These are phyloP conservation scores for Damaliscus lunatus DNA, from an alignment of 2,113 vertebrate species.

Conservation along the genomic window DNA sequence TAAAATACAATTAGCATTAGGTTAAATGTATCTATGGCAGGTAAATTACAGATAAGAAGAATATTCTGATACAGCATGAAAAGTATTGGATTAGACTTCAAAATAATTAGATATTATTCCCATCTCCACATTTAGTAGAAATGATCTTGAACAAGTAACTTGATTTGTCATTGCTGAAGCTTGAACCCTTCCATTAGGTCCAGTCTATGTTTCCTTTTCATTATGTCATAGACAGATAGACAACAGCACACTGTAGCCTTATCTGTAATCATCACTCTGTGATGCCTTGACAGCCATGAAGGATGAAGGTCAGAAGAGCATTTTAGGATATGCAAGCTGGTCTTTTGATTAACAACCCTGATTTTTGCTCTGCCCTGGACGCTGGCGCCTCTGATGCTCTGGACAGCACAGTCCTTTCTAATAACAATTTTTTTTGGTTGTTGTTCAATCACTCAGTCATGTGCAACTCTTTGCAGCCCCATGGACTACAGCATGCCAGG, in stretches of 20 bases:
- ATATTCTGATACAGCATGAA: neutral
- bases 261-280: neutral
- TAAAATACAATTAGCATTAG: neutral
- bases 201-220: neutral
- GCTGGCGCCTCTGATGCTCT: neutral
- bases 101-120: neutral
- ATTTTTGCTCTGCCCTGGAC: neutral
- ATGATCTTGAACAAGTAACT: neutral
- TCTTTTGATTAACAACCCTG: neutral
- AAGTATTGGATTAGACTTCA: neutral
- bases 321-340: too few relatives aligned
- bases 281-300: neutral
- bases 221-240: neutral
- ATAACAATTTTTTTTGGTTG: neutral
- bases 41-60: neutral
- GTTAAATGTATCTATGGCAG: neutral
- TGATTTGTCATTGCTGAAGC: neutral
- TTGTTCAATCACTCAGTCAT: neutral
- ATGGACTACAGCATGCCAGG: fast-evolving
- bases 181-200: neutral
- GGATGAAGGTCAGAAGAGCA: neutral
- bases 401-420: neutral
- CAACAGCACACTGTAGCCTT: neutral
- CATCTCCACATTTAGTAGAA: neutral
- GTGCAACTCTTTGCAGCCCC: neutral